Base-by-base conservation (phyloP, 2,888 invertebrate genomes). In the Mayetiola destructor region DNA sequence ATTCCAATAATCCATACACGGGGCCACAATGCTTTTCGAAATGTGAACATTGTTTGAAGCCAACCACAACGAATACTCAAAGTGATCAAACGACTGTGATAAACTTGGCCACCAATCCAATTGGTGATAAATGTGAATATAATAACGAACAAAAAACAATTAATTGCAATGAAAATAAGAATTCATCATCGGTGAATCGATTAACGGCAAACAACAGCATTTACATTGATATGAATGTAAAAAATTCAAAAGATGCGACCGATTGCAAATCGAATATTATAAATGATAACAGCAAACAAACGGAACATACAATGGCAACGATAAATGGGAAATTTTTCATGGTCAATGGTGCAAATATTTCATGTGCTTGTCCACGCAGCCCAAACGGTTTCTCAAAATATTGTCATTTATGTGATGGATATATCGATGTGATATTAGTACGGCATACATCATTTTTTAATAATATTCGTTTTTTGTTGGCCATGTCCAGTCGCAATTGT, bases 321-420 rank as follows among this genome's bases (percentile, higher is more conserved):
- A 75, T 88, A 14, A 75, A 77, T 59, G 88, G 88, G 0, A 81
- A 78, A 68, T 86, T 82, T 69, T 81, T 85, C 63, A 85, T 85
- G 76, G 80, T 89, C 16, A 86, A 83, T 64, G 81, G 83, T 55
- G 84, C 85, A 21, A 84, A 85, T 65, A 80, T 87, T 53, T 82
- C 83, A 39, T 88, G 88, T 67, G 80, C 84, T 27, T 88, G 88
- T 67, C 75, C 77, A 18, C 77, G 84, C 61, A 81, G 82, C 64
- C 86, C 85, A 1, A 79, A 81, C 65, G 89, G 89, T 52, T 81
- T 87, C 63, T 83, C 88, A 48, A 86, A 85, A 1, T 80, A 78
- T 64, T 82, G 83, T 67, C 88, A 89, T 68, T 73, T 88, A 37
- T 87, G 88, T 1, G 86, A 89, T 69, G 89, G 89, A 29, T 82